phyloP scores from a whole-genome alignment of 2,888 invertebrate genomes.

The Shargacucullia verbasci region DNA sequence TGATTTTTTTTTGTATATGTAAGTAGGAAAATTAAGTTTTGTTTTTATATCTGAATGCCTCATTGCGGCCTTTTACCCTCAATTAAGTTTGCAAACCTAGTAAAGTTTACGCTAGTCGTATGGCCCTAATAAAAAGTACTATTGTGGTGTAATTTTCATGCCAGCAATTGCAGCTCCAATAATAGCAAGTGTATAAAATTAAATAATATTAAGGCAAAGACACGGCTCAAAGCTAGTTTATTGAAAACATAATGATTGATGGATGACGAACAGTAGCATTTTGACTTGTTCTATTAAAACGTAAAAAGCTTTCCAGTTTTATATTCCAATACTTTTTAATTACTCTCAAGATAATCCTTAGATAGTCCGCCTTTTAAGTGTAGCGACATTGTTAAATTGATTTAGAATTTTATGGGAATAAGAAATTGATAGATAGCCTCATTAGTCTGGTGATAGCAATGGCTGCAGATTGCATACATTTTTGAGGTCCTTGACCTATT shows the following conservation, averaged over 20 bases:
- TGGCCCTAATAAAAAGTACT: no score
- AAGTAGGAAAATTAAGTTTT: no score
- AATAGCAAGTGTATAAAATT: no score
- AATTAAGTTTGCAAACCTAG: no score
- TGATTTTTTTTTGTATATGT: no score
- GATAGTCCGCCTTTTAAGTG: slow-evolving; percentile 50
- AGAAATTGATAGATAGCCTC: slow-evolving; percentile 43
- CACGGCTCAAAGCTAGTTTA: no score
- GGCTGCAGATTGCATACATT: slow-evolving; percentile 18
- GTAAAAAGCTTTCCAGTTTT: slow-evolving; percentile 60
- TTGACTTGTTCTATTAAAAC: slow-evolving; percentile 54
- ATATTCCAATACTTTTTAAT: slow-evolving; percentile 61
- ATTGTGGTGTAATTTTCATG: no score
- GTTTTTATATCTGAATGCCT: no score
- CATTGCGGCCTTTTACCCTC: no score
- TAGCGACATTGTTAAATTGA: slow-evolving; percentile 42
- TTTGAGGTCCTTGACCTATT: slow-evolving; percentile 33
- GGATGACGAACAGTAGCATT: slow-evolving; percentile 55
- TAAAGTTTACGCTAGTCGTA: no score
- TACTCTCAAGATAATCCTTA: slow-evolving; percentile 49
- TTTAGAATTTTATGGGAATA: slow-evolving; percentile 48
- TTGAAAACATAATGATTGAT: slow-evolving; percentile 62
- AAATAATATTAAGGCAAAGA: no score
- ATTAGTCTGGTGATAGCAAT: slow-evolving; percentile 19
- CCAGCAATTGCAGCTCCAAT: no score